Base-by-base conservation (phyloP, 2,888 invertebrate species). In the Leucania comma region DNA sequence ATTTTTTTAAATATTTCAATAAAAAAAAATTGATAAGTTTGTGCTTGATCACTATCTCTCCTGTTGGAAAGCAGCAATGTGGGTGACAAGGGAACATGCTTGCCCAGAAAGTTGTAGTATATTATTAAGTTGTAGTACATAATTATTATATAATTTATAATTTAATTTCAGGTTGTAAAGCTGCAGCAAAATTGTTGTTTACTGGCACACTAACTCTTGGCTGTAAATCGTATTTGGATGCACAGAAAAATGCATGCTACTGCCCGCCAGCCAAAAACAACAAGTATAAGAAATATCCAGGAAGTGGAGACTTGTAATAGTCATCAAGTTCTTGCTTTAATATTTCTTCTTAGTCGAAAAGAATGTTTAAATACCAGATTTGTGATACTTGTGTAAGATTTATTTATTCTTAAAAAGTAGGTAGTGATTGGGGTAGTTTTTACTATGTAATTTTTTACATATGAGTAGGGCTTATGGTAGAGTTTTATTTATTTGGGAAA, bases 131-230 rank as follows among this genome's bases (percentile, higher is more conserved):
- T n/a, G n/a, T n/a, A n/a, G n/a, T n/a, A n/a, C n/a, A n/a, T n/a
- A 35, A 35, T 35, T 35, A 35, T 35, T 12, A 12, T 35, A 35
- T 1, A 35, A 12, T 35, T 17, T 60, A 14, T 32, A n/a, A 14
- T 67, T 42, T 63, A 1, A 77, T 96, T 96, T 70, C 93, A 97
- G 98, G 98, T 68, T 99, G 99, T 89, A 98, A 98, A 93, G 97
- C 97, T 22, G 98, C 98, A 48, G 98, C 98, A 0, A 98, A 99
- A 92, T 94, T 98, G 92, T 94, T 99, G 26, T 98, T 97, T 89
- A 98, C 98, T 0, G 98, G 98, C 17, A 98, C 99, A 0, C 93
- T 98, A 57, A 97, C 98, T 10, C 94, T 99, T 3, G 99, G 99
- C 0, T 99, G 99, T 88, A 98, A 98, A 88, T 97, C 98, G 29